phyloP scores from a whole-genome alignment of 2,888 invertebrate species.

The Cataglyphis altisquamis region DNA sequence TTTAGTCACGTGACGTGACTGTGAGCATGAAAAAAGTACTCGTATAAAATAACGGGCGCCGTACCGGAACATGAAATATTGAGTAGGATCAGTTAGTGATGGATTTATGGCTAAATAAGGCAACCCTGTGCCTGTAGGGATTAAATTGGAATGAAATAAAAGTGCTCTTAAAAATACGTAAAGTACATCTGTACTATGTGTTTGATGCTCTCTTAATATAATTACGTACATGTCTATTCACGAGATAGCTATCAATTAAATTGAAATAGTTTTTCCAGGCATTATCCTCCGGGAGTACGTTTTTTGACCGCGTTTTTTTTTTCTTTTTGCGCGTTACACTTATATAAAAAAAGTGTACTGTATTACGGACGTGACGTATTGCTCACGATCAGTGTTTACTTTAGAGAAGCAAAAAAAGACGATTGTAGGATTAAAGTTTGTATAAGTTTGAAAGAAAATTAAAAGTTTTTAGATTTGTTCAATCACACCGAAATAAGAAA shows the following conservation, averaged over 20 bases:
- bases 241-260: constrained; percentile 27
- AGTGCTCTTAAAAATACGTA: neutral
- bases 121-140: neutral
- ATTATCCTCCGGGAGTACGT: neutral
- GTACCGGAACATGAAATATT: constrained; percentile 37
- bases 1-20: constrained; percentile 19
- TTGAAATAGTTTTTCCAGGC: neutral
- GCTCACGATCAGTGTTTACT: constrained; percentile 7
- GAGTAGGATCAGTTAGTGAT: constrained; percentile 12
- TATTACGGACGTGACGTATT: constrained; percentile 28
- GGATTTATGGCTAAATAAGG: constrained; percentile 23
- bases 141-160: constrained; percentile 16
- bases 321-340: constrained; percentile 17
- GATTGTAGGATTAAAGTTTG: constrained; percentile 17
- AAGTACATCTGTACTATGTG: neutral
- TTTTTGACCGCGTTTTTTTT: neutral
- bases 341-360: constrained; percentile 1
- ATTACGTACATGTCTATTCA: neutral
- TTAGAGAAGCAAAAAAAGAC: constrained; percentile 1
- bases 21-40: constrained; percentile 13
- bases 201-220: constrained; percentile 7
- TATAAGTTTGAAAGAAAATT: constrained; percentile 12
- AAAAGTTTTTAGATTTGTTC: neutral
- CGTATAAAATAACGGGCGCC: constrained; percentile 23
- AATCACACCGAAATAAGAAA: neutral